Conservation (phyloP, 2,888 invertebrate genomes). For the Pyrrhia umbra region DNA sequence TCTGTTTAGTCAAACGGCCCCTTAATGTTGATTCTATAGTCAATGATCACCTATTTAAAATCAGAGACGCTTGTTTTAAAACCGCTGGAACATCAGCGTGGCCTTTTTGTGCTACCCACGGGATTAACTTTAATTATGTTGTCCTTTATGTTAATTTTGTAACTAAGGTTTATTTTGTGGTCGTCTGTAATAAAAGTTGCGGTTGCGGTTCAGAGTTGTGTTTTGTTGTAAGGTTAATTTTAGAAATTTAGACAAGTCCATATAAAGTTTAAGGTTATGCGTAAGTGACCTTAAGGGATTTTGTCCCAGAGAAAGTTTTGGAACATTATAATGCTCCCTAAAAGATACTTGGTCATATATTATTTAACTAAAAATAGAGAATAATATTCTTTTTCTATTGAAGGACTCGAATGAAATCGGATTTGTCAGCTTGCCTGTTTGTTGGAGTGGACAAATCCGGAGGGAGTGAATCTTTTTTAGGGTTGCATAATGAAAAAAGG, state of each 20-base stretch:
- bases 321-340: not conserved
- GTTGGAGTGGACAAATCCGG: not conserved
- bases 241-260: not conserved
- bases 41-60: conserved; percentile 68
- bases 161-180: conserved; percentile 41
- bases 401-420: conserved; percentile 14
- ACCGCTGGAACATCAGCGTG: conserved; percentile 31
- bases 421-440: conserved; percentile 21
- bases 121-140: conserved; percentile 56
- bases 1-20: conserved; percentile 58
- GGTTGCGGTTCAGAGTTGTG: not conserved
- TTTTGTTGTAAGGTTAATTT: conserved; percentile 24
- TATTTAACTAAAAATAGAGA: not conserved
- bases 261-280: not conserved
- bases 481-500: not conserved
- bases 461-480: not conserved
- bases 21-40: conserved; percentile 59
- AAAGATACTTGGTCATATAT: not conserved
- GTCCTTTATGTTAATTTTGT: conserved; percentile 46
- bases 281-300: not conserved
- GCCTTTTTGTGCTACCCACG: conserved; percentile 47
- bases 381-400: not conserved
- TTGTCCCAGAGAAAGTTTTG: not conserved
- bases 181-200: conserved; percentile 20
- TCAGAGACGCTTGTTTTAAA: conserved; percentile 62